Evolutionary conservation across 2,113 vertebrate genomes (phyloP).

Genomic region (Chiloscyllium plagiosum): DNA sequence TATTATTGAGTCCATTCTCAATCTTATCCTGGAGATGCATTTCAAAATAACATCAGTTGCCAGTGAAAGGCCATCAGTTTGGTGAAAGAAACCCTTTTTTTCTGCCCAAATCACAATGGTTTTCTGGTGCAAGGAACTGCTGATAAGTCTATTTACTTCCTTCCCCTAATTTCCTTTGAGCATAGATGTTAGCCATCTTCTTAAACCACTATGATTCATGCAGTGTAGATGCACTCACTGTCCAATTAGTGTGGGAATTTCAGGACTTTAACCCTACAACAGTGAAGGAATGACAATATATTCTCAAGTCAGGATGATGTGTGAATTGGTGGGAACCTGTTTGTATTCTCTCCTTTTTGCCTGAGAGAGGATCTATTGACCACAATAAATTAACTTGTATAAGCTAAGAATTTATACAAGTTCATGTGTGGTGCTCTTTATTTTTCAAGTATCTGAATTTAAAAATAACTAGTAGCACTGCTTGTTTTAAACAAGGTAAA

Average conservation of each 20-base stretch:
- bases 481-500: too few species aligned
- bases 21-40: too few species aligned
- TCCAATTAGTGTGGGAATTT: background rate
- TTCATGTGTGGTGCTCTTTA: too few species aligned
- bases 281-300: background rate
- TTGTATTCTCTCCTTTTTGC: background rate
- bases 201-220: background rate
- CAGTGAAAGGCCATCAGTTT: background rate
- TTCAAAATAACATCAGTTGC: background rate
- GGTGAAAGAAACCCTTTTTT: background rate
- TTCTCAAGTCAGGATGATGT: background rate
- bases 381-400: background rate
- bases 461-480: too few species aligned
- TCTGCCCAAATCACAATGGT: background rate
- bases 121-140: background rate
- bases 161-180: background rate
- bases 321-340: background rate
- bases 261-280: too few species aligned
- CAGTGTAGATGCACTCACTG: background rate
- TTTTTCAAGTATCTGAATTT: too few species aligned
- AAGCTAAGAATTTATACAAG: too few species aligned
- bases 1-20: too few species aligned
- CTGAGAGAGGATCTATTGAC: background rate
- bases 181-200: background rate
- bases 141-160: background rate